Evolutionary conservation across 2,888 invertebrate species (phyloP), one percentile per base, ranked within the genome.

Genomic region (Alloscopus bannaensis): DNA sequence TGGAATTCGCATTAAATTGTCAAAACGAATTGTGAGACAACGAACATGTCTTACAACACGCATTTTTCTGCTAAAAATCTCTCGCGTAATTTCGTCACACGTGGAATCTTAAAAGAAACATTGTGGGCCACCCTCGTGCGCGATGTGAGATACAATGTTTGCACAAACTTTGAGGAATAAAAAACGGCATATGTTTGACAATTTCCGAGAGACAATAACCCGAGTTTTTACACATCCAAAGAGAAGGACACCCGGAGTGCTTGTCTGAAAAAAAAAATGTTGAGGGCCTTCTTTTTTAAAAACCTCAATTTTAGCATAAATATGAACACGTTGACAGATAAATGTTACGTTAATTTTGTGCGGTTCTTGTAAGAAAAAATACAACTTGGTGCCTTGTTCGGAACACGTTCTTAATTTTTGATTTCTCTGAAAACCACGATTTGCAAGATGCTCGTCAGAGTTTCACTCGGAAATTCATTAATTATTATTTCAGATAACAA

Each of bases 231-330:
- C 59, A 59, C 24, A 24, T 26, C 28, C 13, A 55, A 28, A 26
- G 64, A 55, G 52, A 64, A 22, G 64, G 20, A 22, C 64, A 50
- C 72, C 72, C 64, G 72, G 62, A 55, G 72, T 62, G 72, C 72
- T 55, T 64, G 72, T 64, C 72, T 8, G 36, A 36, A 36, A 36
- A 36, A 36, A 36, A 36, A 6, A 36, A 36, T 13, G 36, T 36
- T n/a, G n/a, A n/a, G n/a, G n/a, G 20, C 31, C 59, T 59, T 18
- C 8, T 50, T 50, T 18, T 50, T 18, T 59, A 29, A 59, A 59
- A 50, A 59, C 13, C 3, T 55, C 55, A 28, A 28, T 28, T 55
- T 18, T 59, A 36, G n/a, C n/a, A n/a, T n/a, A n/a, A n/a, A n/a
- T n/a, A n/a, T n/a, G n/a, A n/a, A n/a, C n/a, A n/a, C n/a, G n/a